Base-by-base conservation (phyloP, 2,888 invertebrate species). In the Trachelus stipa region DNA sequence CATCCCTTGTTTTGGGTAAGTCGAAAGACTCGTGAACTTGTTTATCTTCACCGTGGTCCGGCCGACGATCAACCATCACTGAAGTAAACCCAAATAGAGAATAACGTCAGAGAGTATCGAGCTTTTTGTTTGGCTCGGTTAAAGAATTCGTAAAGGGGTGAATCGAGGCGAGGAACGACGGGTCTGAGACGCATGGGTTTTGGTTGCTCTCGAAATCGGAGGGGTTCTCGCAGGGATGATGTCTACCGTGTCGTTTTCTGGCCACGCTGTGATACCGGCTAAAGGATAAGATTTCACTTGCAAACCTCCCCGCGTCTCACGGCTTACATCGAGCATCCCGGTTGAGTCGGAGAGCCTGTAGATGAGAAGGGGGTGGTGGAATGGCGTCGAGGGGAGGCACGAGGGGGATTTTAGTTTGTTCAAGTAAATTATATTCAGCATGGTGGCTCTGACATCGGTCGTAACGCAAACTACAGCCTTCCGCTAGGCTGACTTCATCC, bases 401-500 rank as follows among this genome's bases (percentile, higher is more conserved):
- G 77, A 80, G 83, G 81, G 85, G 89, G 90, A 88, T 88, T 89
- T 88, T 86, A 89, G 91, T 90, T 91, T 91, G 89, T 89, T 90
- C 90, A 89, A 90, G 90, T 89, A 91, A 91, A 91, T 91, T 91
- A 90, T 91, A 91, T 91, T 91, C 90, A 89, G 89, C 87, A 87
- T 86, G 88, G 88, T 86, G 86, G 87, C 87, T 88, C 84, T 83
- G 86, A 88, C 88, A 88, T 90, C 85, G 90, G 87, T 88, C 87
- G 88, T 87, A 89, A 90, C 89, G 90, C 90, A 90, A 91, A 90
- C 89, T 90, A 90, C 89, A 87, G 87, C 86, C 88, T 87, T 89
- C 86, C 83, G 81, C 84, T 82, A 83, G 83, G 81, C 79, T 79
- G 82, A 81, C 83, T 83, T 82, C 79, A 79, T 75, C 80, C 80